A percentile compares a stretch with the other conserved stretches of the same genome.
Evolutionary conservation across 2,797 vertebrate genomes (phyloP).

Genomic region (Crax fasciolata): DNA sequence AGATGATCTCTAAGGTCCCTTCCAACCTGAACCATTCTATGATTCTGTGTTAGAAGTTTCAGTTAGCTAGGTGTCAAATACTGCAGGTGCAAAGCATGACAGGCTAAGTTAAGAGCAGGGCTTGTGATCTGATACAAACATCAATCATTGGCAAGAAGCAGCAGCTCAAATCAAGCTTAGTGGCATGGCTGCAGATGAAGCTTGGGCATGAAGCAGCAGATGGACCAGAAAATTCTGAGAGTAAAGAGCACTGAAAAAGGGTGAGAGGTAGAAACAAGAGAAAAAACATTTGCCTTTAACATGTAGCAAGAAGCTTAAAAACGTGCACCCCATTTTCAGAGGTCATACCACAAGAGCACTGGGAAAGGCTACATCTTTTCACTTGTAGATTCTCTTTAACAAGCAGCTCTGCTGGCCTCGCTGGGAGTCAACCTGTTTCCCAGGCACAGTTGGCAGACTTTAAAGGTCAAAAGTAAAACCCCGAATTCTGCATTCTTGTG

Average conservation of each 20-base stretch:
- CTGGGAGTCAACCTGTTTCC: not conserved
- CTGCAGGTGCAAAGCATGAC: accelerated
- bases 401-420: not conserved
- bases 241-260: not conserved
- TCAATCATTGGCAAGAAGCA: not conserved
- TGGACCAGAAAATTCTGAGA: not conserved
- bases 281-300: not conserved
- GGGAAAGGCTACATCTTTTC: constrained; percentile 43
- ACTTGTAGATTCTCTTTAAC: not conserved
- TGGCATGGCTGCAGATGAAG: not conserved
- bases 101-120: accelerated
- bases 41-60: accelerated
- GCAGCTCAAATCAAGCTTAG: not conserved
- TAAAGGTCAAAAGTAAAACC: not conserved
- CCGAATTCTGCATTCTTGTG: not conserved
- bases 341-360: not conserved
- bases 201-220: not conserved
- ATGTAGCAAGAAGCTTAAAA: not conserved
- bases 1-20: too few relatives aligned
- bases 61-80: not conserved
- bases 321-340: not conserved
- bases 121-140: not conserved
- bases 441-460: not conserved
- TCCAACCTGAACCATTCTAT: too few relatives aligned
- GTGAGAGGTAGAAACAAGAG: not conserved